Evolutionary conservation across 1,140 invertebrate genomes (phyloP).

Genomic region (Cephus cinctus): DNA sequence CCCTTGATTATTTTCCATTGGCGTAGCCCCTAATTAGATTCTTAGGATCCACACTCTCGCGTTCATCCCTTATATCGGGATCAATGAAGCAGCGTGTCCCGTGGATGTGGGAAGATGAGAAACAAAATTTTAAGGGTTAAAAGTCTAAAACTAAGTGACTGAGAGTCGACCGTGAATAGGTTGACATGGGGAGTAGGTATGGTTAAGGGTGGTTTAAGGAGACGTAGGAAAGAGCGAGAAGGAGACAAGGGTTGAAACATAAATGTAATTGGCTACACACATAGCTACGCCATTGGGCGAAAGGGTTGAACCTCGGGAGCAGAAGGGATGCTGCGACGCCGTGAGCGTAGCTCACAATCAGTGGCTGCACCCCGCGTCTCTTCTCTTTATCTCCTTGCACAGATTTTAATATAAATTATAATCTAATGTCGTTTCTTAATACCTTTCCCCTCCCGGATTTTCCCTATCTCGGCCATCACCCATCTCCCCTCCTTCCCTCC

Average conservation of each 20-base stretch:
- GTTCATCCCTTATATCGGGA: too few species aligned
- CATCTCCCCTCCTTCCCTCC: slow-evolving; percentile 17
- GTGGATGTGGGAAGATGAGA: too few species aligned
- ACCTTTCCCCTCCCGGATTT: slow-evolving; percentile 32
- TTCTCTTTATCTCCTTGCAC: slow-evolving; percentile 52
- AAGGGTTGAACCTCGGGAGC: slow-evolving; percentile 44
- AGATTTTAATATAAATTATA: slow-evolving; percentile 58
- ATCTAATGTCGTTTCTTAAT: slow-evolving; percentile 56
- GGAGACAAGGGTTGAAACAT: slow-evolving; percentile 10
- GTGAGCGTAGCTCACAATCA: too few species aligned
- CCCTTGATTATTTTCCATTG: slow-evolving; percentile 42
- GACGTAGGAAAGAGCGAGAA: background rate
- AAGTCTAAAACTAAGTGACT: too few species aligned
- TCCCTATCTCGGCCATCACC: slow-evolving; percentile 12
- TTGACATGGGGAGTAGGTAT: too few species aligned
- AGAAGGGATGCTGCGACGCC: slow-evolving; percentile 19
- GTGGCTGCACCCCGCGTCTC: slow-evolving; percentile 29
- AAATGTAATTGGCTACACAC: too few species aligned
- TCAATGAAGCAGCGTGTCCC: too few species aligned
- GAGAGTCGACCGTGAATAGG: too few species aligned
- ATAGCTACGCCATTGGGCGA: slow-evolving; percentile 44
- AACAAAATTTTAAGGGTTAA: too few species aligned
- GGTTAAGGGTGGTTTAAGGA: too few species aligned
- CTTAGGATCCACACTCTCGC: too few species aligned
- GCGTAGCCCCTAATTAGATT: slow-evolving; percentile 35